Base-by-base conservation (phyloP, 1,140 invertebrate genomes). In the Bactericera cockerelli region DNA sequence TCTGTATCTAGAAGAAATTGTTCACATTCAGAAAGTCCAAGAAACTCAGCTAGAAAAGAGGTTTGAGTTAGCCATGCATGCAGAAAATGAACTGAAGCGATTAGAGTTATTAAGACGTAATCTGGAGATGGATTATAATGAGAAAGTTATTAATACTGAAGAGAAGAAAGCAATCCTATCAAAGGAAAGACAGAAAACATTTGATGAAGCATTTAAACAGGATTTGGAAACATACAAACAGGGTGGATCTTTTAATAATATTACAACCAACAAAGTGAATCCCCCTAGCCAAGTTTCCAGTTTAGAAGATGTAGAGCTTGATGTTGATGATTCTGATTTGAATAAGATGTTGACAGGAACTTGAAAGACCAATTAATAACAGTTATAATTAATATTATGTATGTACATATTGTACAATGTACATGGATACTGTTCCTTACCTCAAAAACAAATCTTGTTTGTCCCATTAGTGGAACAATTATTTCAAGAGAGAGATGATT, bases 301-400 rank as follows among this genome's bases (percentile, higher is more conserved):
- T n/a, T n/a, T 49, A 49, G 42, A 49, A 49, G 42, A 49, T 49
- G 42, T 49, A 10, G 42, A 49, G n/a, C n/a, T 49, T 4, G 42
- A 49, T 6, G 42, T 49, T 16, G 42, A 49, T 49, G 22, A 49
- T 49, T 4, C 42, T 19, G 42, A 16, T 10, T 49, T 49, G 22
- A 49, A 49, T 49, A 22, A 16, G 19, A 49, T 49, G 42, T 49
- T 49, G 42, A 22, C 22, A 22, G 42, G 19, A 4, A 49, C 42
- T n/a, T 49, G n/a, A 49, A 31, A 6, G 28, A 31, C n/a, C n/a
- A n/a, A n/a, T n/a, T n/a, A n/a, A n/a, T n/a, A n/a, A n/a, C n/a
- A n/a, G n/a, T n/a, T n/a, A n/a, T n/a, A n/a, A n/a, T n/a, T n/a
- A n/a, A n/a, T n/a, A n/a, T n/a, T n/a, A n/a, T n/a, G n/a, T n/a